Evolutionary conservation across 2,797 vertebrate species (phyloP).

Genomic region (Setipinna tenuifilis): DNA sequence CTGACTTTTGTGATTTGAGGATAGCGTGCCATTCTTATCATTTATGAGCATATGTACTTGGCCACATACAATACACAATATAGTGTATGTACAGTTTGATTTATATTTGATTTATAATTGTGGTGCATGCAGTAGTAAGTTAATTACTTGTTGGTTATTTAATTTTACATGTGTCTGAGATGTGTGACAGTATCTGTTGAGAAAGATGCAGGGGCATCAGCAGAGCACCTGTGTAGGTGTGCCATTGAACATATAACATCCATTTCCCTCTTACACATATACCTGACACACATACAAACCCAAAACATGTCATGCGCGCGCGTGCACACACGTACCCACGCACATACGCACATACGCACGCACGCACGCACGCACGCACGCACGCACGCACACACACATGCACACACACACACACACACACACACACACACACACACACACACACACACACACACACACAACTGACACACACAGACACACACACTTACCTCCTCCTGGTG

Average conservation of each 20-base stretch:
- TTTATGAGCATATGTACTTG: too few species aligned
- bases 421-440: too few species aligned
- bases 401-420: not conserved
- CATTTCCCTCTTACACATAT: not conserved
- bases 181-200: too few species aligned
- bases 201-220: too few species aligned
- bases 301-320: not conserved
- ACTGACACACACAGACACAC: not conserved
- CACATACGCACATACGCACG: not conserved
- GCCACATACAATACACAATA: not conserved
- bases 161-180: too few species aligned
- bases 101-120: too few species aligned
- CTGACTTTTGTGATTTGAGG: too few species aligned
- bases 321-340: not conserved
- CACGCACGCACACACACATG: not conserved
- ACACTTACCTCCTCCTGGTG: conserved; percentile 30
- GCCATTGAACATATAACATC: not conserved
- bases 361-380: not conserved
- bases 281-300: too few species aligned
- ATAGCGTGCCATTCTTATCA: too few species aligned
- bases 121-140: too few species aligned
- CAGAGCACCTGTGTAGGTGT: not conserved
- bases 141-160: too few species aligned
- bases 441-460: too few species aligned
- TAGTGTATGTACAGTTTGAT: not conserved